Evolutionary conservation across 2,888 invertebrate species (phyloP).

Genomic region (Suillia variegata): DNA sequence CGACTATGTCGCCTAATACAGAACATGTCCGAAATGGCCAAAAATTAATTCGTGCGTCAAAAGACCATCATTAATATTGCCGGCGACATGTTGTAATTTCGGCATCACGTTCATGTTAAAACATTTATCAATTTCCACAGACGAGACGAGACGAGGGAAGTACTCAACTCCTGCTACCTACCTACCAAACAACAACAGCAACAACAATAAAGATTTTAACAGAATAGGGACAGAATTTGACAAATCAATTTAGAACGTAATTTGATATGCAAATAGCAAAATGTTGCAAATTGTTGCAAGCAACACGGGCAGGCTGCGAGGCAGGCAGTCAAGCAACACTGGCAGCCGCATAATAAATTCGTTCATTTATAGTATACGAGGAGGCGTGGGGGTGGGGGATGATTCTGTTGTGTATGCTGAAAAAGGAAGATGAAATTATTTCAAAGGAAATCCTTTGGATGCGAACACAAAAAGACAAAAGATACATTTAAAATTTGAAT

Average conservation of each 20-base stretch:
- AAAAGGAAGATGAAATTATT: too few species aligned
- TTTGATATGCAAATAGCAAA: slow-evolving; percentile 46
- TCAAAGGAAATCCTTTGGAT: too few species aligned
- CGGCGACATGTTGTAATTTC: slow-evolving; percentile 6
- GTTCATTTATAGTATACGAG: too few species aligned
- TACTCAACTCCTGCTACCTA: neutral
- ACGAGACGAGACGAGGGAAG: neutral
- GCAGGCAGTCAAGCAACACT: too few species aligned
- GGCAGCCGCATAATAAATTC: neutral
- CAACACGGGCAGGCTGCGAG: too few species aligned
- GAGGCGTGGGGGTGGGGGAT: too few species aligned
- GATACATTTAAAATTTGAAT: too few species aligned
- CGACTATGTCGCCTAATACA: too few species aligned
- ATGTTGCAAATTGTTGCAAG: slow-evolving; percentile 1
- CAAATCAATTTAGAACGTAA: slow-evolving; percentile 56
- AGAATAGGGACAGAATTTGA: slow-evolving; percentile 34
- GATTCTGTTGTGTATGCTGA: too few species aligned
- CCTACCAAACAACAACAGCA: neutral
- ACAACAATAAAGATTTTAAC: neutral
- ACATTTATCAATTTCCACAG: slow-evolving; percentile 1
- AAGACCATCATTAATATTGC: slow-evolving; percentile 1
- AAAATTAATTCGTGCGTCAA: neutral
- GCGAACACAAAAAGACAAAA: too few species aligned
- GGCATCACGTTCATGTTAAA: neutral
- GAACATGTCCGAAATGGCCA: too few species aligned